Conservation (phyloP, 2,888 invertebrate species). For the Drosophila diplacantha region DNA sequence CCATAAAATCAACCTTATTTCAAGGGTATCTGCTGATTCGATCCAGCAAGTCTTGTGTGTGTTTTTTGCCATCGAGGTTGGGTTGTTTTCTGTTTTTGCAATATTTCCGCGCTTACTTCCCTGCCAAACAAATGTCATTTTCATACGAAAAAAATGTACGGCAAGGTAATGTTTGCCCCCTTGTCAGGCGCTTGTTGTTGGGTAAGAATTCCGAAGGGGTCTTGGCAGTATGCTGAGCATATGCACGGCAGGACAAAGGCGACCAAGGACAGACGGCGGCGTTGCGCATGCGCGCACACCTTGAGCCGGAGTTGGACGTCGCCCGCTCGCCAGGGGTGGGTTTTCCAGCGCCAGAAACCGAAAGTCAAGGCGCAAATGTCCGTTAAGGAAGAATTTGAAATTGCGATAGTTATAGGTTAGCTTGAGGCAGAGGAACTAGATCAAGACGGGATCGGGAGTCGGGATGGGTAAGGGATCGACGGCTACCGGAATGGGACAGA, state of each 20-base stretch:
- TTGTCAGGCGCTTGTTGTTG: constrained; percentile 28
- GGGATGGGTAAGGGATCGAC: constrained; percentile 13
- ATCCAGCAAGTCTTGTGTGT: background rate
- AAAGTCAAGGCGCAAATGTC: constrained; percentile 61
- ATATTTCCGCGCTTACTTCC: constrained; percentile 32
- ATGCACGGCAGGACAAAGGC: constrained; percentile 54
- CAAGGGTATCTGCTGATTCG: constrained; percentile 5
- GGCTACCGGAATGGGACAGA: constrained; percentile 32
- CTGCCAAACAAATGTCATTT: constrained; percentile 61
- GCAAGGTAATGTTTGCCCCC: constrained; percentile 32
- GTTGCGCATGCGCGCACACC: constrained; percentile 69
- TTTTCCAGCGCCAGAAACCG: constrained; percentile 44
- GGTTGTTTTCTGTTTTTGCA: constrained; percentile 46
- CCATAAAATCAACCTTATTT: background rate
- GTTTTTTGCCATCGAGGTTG: constrained; percentile 21
- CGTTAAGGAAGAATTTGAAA: constrained; percentile 60
- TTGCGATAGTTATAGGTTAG: constrained; percentile 48
- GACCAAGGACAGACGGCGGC: constrained; percentile 38
- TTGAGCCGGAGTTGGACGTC: constrained; percentile 41
- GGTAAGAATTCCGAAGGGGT: constrained; percentile 52
- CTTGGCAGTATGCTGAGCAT: constrained; percentile 55
- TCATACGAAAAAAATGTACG: constrained; percentile 10
- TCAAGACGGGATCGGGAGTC: constrained; percentile 57
- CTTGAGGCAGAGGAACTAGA: constrained; percentile 55
- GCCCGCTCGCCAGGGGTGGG: constrained; percentile 48